phyloP scores from a whole-genome alignment of 2,888 invertebrate species.

The Cyrtodaria siliqua region DNA sequence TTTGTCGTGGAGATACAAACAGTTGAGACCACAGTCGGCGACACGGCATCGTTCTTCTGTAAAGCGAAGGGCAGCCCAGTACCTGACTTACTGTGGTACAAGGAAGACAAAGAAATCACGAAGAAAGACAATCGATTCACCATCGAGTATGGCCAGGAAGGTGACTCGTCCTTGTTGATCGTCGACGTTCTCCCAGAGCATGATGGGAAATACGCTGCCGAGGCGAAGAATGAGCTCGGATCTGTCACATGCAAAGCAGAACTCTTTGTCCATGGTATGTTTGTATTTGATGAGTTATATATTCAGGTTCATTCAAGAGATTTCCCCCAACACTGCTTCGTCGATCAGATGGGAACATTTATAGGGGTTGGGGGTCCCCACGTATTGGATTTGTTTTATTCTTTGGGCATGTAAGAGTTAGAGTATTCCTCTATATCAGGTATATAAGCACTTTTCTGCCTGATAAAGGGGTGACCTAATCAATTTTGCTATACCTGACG shows the following conservation, averaged over 20 bases:
- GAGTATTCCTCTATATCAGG: too few species aligned
- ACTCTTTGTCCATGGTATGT: constrained; percentile 81
- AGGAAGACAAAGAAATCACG: constrained; percentile 77
- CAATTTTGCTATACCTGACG: too few species aligned
- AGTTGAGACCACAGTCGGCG: constrained; percentile 71
- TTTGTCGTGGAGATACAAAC: constrained; percentile 81
- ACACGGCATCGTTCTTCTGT: constrained; percentile 79
- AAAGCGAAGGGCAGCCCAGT: constrained; percentile 81
- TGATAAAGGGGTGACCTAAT: too few species aligned
- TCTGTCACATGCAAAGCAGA: constrained; percentile 79
- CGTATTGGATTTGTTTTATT: too few species aligned
- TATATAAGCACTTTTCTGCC: too few species aligned
- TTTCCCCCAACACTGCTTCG: too few species aligned
- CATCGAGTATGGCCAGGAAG: constrained; percentile 71
- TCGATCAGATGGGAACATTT: too few species aligned
- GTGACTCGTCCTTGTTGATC: constrained; percentile 78
- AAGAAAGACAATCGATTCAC: constrained; percentile 77
- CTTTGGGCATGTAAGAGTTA: too few species aligned
- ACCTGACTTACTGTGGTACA: constrained; percentile 82
- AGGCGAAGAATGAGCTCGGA: constrained; percentile 82
- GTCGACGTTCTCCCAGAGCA: constrained; percentile 81
- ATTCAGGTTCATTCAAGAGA: too few species aligned
- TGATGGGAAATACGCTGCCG: constrained; percentile 82
- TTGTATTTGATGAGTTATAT: too few species aligned
- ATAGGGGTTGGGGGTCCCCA: too few species aligned